phyloP scores from a whole-genome alignment of 30 jellyfish, hydroid and myxozoan species.

The Cassiopea xamachana region DNA sequence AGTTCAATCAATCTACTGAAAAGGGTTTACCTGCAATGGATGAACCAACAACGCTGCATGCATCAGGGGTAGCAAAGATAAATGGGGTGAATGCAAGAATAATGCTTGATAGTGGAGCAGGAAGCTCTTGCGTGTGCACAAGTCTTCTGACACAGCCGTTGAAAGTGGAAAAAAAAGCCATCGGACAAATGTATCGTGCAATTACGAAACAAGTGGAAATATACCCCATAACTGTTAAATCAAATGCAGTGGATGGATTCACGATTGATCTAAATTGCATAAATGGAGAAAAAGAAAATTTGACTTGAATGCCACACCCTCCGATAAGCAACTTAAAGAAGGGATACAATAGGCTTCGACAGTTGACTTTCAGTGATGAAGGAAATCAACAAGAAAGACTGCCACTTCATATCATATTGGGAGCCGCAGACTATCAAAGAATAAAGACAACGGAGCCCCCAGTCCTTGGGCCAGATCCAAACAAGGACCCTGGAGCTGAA shows the following conservation, averaged over 20 bases:
- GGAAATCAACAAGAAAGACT: constrained; percentile 18
- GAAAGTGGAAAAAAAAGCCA: constrained; percentile 39
- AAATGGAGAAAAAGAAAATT: constrained; percentile 57
- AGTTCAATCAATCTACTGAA: not conserved
- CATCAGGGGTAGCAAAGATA: constrained; percentile 65
- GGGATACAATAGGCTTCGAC: constrained; percentile 43
- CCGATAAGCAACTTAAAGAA: constrained; percentile 48
- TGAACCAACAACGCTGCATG: constrained; percentile 56
- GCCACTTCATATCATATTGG: constrained; percentile 52
- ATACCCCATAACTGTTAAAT: constrained; percentile 16
- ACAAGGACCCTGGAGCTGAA: constrained; percentile 76
- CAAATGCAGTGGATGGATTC: constrained; percentile 53
- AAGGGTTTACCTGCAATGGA: constrained; percentile 25
- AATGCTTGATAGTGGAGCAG: constrained; percentile 56
- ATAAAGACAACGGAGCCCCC: constrained; percentile 54
- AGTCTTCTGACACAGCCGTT: constrained; percentile 63
- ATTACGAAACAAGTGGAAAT: constrained; percentile 30
- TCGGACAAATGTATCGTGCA: constrained; percentile 53
- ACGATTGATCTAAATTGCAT: constrained; percentile 46
- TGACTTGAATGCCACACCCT: constrained; percentile 59
- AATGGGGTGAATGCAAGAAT: constrained; percentile 51
- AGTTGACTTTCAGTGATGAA: constrained; percentile 70
- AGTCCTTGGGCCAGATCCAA: constrained; percentile 53
- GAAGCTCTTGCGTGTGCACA: constrained; percentile 70
- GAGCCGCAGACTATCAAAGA: constrained; percentile 49